Evolutionary conservation across 2,888 invertebrate species (phyloP).

Genomic region (Eupithecia tripunctaria): DNA sequence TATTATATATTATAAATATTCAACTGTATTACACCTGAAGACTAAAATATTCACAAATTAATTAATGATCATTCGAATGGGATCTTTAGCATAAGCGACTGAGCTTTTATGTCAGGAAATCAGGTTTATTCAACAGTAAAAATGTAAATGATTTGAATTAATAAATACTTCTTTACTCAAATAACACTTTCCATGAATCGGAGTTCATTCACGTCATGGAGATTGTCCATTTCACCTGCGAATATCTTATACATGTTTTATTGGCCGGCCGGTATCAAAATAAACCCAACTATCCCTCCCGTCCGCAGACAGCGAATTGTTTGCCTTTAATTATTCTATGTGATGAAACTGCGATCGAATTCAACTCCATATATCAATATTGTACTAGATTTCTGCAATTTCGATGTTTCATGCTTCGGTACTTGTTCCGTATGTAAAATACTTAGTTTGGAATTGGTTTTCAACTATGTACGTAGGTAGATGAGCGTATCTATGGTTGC

Average conservation of each 20-base stretch:
- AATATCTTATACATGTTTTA: constrained; percentile 31
- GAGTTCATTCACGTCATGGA: constrained; percentile 10
- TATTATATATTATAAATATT: no score
- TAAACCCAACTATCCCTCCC: constrained; percentile 64
- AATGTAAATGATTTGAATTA: neutral
- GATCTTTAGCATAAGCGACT: neutral
- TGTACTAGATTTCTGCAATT: constrained; percentile 6
- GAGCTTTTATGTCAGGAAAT: neutral
- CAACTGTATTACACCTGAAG: neutral
- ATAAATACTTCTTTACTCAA: neutral
- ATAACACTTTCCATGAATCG: constrained; percentile 22
- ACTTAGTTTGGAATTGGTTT: neutral
- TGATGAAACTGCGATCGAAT: constrained; percentile 62
- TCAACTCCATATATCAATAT: constrained; percentile 46
- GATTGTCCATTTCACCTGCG: constrained; percentile 12
- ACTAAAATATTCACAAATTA: neutral
- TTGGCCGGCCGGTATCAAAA: constrained; percentile 55
- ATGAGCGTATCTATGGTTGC: neutral
- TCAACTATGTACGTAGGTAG: neutral
- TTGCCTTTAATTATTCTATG: constrained; percentile 77
- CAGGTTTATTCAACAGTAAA: neutral
- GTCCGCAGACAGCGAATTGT: constrained; percentile 66
- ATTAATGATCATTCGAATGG: neutral
- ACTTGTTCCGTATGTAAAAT: constrained; percentile 4
- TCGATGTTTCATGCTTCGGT: neutral